These are phyloP conservation scores for Pachypeltis micranthus DNA, from an alignment of 1,140 invertebrate species.

Conservation along the genomic window DNA sequence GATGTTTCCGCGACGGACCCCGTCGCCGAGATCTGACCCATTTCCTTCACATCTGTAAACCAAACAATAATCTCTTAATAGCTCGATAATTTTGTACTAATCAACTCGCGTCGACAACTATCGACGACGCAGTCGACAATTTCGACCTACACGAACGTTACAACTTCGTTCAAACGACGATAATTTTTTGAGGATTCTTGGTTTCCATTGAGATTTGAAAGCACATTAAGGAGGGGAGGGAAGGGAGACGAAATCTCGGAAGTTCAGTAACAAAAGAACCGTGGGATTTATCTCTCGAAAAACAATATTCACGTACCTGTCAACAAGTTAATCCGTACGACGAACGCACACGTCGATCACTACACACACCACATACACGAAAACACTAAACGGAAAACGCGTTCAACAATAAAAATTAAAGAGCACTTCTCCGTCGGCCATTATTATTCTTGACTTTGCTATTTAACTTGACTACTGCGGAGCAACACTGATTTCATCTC, in stretches of 20 bases:
- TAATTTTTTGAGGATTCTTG: neutral
- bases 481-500: constrained; percentile 2
- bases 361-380: neutral
- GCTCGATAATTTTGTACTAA: neutral
- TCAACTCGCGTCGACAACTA: neutral
- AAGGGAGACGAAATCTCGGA: neutral
- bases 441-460: neutral
- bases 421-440: no score
- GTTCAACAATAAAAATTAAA: neutral
- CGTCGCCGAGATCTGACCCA: constrained; percentile 16
- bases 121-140: neutral
- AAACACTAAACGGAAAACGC: neutral
- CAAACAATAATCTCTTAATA: neutral
- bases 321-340: neutral
- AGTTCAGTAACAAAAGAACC: neutral
- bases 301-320: neutral
- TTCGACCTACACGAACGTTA: neutral
- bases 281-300: neutral
- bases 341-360: neutral
- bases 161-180: neutral
- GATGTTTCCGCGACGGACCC: constrained; percentile 5
- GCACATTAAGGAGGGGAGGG: neutral
- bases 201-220: neutral
- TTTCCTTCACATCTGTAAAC: constrained; percentile 17
- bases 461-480: neutral